These are phyloP conservation scores for Ennomos quercinarius DNA, from an alignment of 2,888 invertebrate genomes.

Conservation along the genomic window DNA sequence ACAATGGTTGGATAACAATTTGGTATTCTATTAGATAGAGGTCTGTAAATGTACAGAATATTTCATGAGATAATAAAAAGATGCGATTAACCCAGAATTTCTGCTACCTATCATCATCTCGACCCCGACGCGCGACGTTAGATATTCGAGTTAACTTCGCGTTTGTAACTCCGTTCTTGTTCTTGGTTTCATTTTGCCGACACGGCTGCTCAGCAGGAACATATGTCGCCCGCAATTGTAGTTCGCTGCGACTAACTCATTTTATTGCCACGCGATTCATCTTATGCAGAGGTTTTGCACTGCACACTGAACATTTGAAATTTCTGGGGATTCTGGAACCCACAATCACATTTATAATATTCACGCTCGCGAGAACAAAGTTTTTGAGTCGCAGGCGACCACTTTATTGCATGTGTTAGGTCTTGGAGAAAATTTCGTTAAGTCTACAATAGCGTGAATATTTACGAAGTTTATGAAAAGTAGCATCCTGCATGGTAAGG, in stretches of 20 bases:
- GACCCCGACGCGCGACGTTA: slow-evolving; percentile 5
- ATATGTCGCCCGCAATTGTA: slow-evolving; percentile 50
- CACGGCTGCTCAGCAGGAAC: slow-evolving; percentile 36
- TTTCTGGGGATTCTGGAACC: background rate
- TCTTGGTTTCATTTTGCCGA: slow-evolving; percentile 41
- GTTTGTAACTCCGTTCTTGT: slow-evolving; percentile 32
- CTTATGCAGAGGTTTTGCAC: slow-evolving; percentile 43
- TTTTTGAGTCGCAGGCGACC: slow-evolving; percentile 4
- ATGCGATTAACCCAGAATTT: slow-evolving; percentile 11
- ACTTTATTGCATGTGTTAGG: background rate
- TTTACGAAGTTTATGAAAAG: slow-evolving; percentile 2
- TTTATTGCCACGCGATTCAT: slow-evolving; percentile 51
- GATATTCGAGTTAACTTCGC: slow-evolving; percentile 24
- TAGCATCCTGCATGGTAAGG: slow-evolving; percentile 3
- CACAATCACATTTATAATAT: slow-evolving; percentile 9
- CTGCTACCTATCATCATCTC: slow-evolving; percentile 12
- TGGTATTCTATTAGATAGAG: slow-evolving; percentile 4
- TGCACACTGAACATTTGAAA: slow-evolving; percentile 27
- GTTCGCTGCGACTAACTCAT: slow-evolving; percentile 45
- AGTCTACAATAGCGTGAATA: background rate
- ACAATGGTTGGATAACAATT: slow-evolving; percentile 7
- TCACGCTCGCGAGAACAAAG: background rate
- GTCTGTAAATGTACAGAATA: background rate
- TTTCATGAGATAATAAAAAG: background rate
- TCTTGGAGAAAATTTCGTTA: too few relatives aligned